Percentiles rank a stretch among this genome's conserved stretches.
Conservation (phyloP, 2,113 vertebrate genomes). For the Zapus hudsonius region DNA sequence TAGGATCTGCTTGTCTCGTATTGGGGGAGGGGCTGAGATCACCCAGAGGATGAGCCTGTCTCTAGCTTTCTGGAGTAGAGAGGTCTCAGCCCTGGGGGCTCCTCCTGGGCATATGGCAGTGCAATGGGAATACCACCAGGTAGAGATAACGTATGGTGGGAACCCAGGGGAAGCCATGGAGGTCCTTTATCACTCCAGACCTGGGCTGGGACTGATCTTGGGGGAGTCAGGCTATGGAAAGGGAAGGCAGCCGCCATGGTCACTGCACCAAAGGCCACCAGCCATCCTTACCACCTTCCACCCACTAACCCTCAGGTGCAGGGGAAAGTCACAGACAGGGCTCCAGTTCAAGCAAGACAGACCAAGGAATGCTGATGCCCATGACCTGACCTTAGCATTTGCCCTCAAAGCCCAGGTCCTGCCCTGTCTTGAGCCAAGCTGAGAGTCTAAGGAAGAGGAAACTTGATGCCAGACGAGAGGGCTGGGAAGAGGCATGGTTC, state of each 20-base stretch:
- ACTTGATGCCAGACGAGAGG: neutral
- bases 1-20: slow-evolving; percentile 25
- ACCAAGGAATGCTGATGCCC: neutral
- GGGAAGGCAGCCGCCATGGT: neutral
- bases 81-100: neutral
- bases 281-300: neutral
- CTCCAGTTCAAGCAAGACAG: neutral
- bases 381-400: neutral
- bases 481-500: neutral
- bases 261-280: slow-evolving; percentile 35
- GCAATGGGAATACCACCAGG: neutral
- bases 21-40: neutral
- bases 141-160: too few species aligned
- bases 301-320: neutral
- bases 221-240: neutral
- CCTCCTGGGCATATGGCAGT: neutral
- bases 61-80: neutral
- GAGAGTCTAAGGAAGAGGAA: neutral
- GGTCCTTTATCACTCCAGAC: neutral
- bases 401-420: neutral
- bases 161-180: too few species aligned
- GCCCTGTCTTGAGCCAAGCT: neutral
- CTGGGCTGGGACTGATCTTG: neutral
- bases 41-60: neutral
- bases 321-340: neutral